Evolutionary conservation across 2,888 invertebrate species (phyloP).

Genomic region (Achlya flavicornis): DNA sequence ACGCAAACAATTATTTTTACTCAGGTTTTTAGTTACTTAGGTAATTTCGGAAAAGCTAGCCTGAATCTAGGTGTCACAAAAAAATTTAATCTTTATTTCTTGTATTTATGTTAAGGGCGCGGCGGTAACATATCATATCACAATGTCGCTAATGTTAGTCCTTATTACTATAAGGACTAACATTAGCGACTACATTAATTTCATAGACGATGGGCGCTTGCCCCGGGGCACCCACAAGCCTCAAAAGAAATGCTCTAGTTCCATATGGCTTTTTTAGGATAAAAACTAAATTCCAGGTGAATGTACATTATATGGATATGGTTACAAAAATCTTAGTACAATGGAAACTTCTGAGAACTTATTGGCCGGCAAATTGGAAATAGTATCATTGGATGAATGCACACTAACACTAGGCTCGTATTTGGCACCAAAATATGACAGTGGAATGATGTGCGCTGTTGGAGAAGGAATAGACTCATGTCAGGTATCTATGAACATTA

Average conservation of each 20-base stretch:
- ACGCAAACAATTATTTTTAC: too few species aligned
- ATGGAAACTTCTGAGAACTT: conserved; percentile 52
- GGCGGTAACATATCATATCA: too few species aligned
- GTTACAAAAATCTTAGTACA: conserved; percentile 45
- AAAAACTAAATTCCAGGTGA: conserved; percentile 48
- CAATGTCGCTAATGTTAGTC: too few species aligned
- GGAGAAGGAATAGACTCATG: conserved; percentile 72
- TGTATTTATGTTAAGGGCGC: too few species aligned
- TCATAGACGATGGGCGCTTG: too few species aligned
- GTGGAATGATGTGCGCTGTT: conserved; percentile 74
- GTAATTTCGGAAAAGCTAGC: too few species aligned
- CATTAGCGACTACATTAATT: too few species aligned
- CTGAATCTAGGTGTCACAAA: neutral
- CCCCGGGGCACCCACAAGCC: too few species aligned
- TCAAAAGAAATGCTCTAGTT: too few species aligned
- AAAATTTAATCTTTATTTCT: too few species aligned
- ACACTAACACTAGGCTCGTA: conserved; percentile 51
- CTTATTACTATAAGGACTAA: too few species aligned
- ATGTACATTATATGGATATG: conserved; percentile 73
- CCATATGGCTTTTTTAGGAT: neutral
- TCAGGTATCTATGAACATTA: conserved; percentile 53
- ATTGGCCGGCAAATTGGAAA: conserved; percentile 52
- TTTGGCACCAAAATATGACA: conserved; percentile 57
- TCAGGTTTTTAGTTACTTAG: too few species aligned
- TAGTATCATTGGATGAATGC: conserved; percentile 71